Evolutionary conservation across 1,140 invertebrate species (phyloP), one percentile per base, ranked within the genome.

Genomic region (Kradibia gibbosae): DNA sequence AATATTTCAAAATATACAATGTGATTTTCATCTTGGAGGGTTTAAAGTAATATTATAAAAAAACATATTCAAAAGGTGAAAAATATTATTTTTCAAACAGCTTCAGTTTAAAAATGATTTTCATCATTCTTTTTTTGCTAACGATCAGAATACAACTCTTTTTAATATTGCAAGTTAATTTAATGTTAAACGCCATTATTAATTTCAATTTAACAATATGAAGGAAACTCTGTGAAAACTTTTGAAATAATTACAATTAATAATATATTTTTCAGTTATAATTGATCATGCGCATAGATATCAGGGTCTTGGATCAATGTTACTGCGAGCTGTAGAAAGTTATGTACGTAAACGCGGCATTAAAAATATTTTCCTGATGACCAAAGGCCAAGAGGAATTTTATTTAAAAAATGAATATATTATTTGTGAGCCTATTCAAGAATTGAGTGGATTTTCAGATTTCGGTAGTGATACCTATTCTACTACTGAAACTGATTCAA

Each of bases 341-440:
- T 95, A 95, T 75, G 85, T 91, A 93, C 93, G 86, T 90, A 92
- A 90, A 87, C 92, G 83, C 89, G 83, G 92, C 90, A 85, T 93
- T 94, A 86, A 92, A 92, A 88, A 92, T 84, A 91, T 96, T 65
- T 95, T 95, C 90, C 91, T 96, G 85, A 94, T 94, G 48, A 96
- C 95, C 4, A 94, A 94, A 87, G 95, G 95, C 31, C 94, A 96
- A 90, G 95, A 95, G 88, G 89, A 92, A 53, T 96, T 96, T 90
- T 96, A 96, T 86, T 87, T 90, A 53, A 95, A 95, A 89, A 93
- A 96, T 83, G 95, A 95, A 42, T 96, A 96, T 86, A 89, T 87
- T 45, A 86, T 93, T 78, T 96, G 95, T 86, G 91, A 93, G 48
- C 95, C 95, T 8, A 89, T 96, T 34, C 93, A 94, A 94, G 88